Evolutionary conservation across 2,797 vertebrate species (phyloP).

Genomic region (Smutsia gigantea): DNA sequence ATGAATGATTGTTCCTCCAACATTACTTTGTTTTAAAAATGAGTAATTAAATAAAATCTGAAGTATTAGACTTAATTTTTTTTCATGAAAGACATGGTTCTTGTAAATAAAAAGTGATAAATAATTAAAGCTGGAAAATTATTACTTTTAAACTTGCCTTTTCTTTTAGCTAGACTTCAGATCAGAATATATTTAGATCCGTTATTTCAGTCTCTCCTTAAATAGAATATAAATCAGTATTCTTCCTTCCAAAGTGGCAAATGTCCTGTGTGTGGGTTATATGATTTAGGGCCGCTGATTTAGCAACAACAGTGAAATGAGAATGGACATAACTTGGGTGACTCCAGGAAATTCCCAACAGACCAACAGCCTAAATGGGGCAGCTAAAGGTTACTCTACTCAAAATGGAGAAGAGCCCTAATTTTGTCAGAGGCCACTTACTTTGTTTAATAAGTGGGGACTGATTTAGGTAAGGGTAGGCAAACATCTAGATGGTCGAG

Average conservation of each 20-base stretch:
- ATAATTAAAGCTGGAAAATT: background rate
- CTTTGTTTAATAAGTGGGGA: background rate
- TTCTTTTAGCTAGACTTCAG: background rate
- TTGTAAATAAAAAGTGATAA: background rate
- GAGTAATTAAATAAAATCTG: slow-evolving; percentile 5
- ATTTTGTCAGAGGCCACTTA: background rate
- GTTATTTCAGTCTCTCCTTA: too few species aligned
- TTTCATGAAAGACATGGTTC: background rate
- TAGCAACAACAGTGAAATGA: too few species aligned
- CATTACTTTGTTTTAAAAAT: background rate
- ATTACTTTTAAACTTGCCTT: background rate
- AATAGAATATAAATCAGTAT: too few species aligned
- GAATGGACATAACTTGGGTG: background rate
- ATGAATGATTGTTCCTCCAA: background rate
- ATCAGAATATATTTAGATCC: background rate
- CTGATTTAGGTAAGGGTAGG: background rate
- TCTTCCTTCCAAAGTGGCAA: background rate
- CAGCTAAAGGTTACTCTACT: background rate
- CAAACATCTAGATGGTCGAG: background rate
- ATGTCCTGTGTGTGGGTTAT: background rate
- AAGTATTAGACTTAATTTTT: background rate
- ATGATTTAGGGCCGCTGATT: background rate
- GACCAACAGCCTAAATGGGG: background rate
- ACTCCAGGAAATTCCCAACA: background rate
- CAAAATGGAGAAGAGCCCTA: background rate